Percentiles rank a stretch among this genome's conserved stretches.
Conservation (phyloP, 2,113 vertebrate genomes). For the Ceyx melanurus region DNA sequence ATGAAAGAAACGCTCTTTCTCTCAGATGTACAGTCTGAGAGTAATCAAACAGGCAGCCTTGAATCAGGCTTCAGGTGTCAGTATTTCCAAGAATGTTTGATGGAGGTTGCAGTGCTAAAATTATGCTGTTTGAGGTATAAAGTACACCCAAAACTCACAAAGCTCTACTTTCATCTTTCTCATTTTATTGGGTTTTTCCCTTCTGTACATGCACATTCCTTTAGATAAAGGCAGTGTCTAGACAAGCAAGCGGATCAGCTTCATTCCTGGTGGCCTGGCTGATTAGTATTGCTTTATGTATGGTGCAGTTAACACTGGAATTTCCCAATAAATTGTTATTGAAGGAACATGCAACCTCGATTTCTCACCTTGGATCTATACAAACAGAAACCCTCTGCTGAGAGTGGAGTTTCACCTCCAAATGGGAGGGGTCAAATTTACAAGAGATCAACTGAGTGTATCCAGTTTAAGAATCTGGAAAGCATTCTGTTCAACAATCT, state of each 20-base stretch:
- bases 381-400: neutral
- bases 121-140: neutral
- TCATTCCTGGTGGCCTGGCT: neutral
- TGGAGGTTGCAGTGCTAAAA: neutral
- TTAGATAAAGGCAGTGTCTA: neutral
- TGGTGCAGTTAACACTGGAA: neutral
- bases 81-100: conserved; percentile 17
- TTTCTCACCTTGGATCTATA: neutral
- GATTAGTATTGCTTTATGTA: neutral
- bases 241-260: neutral
- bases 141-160: neutral
- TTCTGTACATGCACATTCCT: neutral
- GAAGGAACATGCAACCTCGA: neutral
- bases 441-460: neutral
- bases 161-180: neutral
- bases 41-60: neutral
- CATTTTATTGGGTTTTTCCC: neutral
- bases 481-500: neutral
- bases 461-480: neutral
- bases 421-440: neutral
- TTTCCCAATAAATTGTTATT: neutral
- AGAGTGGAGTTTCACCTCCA: neutral
- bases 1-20: neutral
- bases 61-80: conserved; percentile 3
- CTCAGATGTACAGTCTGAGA: neutral